Evolutionary conservation across 2,113 vertebrate species (phyloP), one percentile per base, ranked within the genome.

Genomic region (Melanocharis versteri): DNA sequence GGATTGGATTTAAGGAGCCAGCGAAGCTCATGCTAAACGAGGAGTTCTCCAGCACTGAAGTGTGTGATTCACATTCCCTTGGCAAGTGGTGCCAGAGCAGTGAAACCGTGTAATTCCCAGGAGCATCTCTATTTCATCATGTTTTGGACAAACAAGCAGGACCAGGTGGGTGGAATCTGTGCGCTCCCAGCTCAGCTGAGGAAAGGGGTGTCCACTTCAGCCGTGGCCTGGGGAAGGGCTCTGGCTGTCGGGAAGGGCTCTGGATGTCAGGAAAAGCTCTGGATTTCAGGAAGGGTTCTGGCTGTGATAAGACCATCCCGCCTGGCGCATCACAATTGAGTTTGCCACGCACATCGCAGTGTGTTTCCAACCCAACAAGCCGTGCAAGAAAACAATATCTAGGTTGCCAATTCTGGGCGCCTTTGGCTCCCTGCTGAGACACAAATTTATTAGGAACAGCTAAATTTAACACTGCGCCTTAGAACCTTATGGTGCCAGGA

Each of bases 61-160:
- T 6, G 53, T 48, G 35, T 94, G 96, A 95, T 90, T 97, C 95
- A 92, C 94, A 33, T 56, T 82, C 69, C 94, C 57, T 92, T 95
- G 96, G 95, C 90, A 95, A 95, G 92, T 51, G 4, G 73, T 35
- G 60, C 13, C 35, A 39, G 61, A 42, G 87, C 56, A 87, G 81
- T 1, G 31, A 80, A 85, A 71, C 35, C 0, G 5, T 58, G 78
- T 58, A 58, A 91, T 76, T 89, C 92, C 95, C 95, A 82, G 56
- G 37, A 90, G 78, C 62, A 65, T 68, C 87, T 84, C 82, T 44
- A 94, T 79, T 68, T 79, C 90, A 64, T 28, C 39, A 2, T 44
- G 57, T n/a, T 85, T 82, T 79, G 82, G 78, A 81, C 81, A 93
- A 78, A 71, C 51, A 73, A 61, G 48, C n/a, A 18, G 6, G 3